Base-by-base conservation (phyloP, 2,113 vertebrate species). In the Anarhynchus alexandrinus region DNA sequence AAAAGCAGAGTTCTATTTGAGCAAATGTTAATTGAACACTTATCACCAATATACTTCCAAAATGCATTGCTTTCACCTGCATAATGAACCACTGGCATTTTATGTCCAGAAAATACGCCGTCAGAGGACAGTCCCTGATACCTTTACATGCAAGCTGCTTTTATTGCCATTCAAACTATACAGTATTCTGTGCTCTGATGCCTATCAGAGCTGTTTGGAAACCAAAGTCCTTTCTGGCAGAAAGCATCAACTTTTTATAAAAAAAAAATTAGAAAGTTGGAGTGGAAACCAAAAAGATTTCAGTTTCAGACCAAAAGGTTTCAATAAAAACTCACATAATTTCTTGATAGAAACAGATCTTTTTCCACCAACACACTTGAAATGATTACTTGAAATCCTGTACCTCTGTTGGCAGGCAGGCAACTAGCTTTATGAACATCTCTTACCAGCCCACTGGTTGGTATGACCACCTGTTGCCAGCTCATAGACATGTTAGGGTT, bases 21-120 rank as follows among this genome's bases (percentile, higher is more conserved):
- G 38, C 6, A 96, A 94, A 90, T 6, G 21, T 85, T 86, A 94
- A 45, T 57, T 71, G 34, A 91, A 79, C 9, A 22, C 36, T 81
- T 79, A 42, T 47, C 45, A 78, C 30, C 14, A 30, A 54, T 12
- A 89, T 23, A 40, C 15, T 67, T 83, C 12, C 26, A 65, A 94
- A 89, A 78, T 47, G 7, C 27, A 12, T 74, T 93, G 19, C 9
- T 84, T 88, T 96, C 62, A 82, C 65, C 23, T 78, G 10, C 55
- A 74, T 26, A 64, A 79, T 43, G 26, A 62, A 51, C 17, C 20
- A 74, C 38, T 64, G 20, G 4, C 21, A 84, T 70, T 81, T 93
- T 62, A 78, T 15, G 16, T 40, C 45, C 79, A 82, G 47, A 58
- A 88, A 82, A 81, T 3, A 27, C 0, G 1, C 5, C 0, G 0